Base-by-base conservation (phyloP, 1,140 invertebrate genomes). In the Tenebrio molitor region DNA sequence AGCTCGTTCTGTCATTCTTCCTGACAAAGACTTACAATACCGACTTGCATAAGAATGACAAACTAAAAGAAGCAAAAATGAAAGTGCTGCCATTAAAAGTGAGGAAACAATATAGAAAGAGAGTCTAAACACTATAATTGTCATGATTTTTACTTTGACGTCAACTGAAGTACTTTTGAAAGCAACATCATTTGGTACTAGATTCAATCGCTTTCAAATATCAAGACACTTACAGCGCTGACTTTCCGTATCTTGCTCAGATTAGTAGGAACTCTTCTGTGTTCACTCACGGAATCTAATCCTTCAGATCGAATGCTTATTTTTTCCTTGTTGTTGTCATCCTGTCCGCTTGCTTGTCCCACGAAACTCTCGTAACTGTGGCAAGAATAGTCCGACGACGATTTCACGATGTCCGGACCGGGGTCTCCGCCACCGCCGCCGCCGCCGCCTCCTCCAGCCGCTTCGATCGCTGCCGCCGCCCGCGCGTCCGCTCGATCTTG, bases 341-440 rank as follows among this genome's bases (percentile, higher is more conserved):
- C 90, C 82, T 92, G 92, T 74, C 91, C 91, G 77, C 93, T 93
- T 77, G 94, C 93, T 81, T 94, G 92, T 71, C 91, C 92, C 53
- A 94, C 92, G 85, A 95, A 96, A 50, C 95, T 85, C 84, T 96
- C 95, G 84, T 96, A 96, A 84, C 94, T 95, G 77, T 93, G 91
- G 81, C 92, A 94, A 10, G 95, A 96, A 82, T 92, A 95, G 80
- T 92, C 92, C 33, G 94, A 96, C 3, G 95, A 94, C 21, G 94
- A 95, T 83, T 96, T 95, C 1, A 87, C 87, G 68, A 84, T 81
- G 10, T 83, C 83, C 15, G 87, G 84, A 21, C 83, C 88, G 71
- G 87, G 88, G 25, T 87, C n/a, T n/a, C n/a, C 86, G 10, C 86
- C 87, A 17, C 64, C 36, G 36, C 64, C 14, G 87, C 87, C 17